phyloP scores from a whole-genome alignment of 2,888 invertebrate species.

The Megastigmus dorsalis region DNA sequence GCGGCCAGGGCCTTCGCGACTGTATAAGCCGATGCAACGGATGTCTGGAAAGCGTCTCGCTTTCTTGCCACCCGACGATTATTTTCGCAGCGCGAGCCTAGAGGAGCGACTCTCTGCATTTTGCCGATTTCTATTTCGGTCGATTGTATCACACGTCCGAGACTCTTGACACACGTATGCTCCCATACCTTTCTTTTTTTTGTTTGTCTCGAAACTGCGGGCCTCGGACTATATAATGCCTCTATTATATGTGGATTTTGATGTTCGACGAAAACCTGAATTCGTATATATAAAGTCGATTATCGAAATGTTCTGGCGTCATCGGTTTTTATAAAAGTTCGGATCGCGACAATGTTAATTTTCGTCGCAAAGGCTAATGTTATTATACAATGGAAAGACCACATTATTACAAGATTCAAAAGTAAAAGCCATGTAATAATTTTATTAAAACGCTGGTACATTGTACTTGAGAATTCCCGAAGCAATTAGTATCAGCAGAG shows the following conservation, averaged over 20 bases:
- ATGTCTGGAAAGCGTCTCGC: slow-evolving; percentile 40
- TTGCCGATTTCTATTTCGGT: slow-evolving; percentile 44
- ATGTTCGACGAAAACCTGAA: no score
- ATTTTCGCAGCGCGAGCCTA: slow-evolving; percentile 28
- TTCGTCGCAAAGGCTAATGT: no score
- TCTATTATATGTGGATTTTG: slow-evolving; percentile 11
- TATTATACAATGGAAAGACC: no score
- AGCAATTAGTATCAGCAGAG: no score
- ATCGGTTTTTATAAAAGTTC: no score
- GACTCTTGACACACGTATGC: slow-evolving; percentile 11
- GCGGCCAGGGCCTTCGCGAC: not conserved
- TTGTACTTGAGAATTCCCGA: no score
- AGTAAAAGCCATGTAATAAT: no score
- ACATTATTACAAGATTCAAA: no score
- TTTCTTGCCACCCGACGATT: slow-evolving; percentile 24
- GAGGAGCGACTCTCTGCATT: slow-evolving; percentile 16
- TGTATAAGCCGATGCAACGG: slow-evolving; percentile 2
- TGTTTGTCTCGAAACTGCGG: not conserved
- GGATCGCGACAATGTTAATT: no score
- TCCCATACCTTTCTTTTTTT: not conserved
- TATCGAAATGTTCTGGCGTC: no score
- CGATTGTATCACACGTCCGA: slow-evolving; percentile 40
- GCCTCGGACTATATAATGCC: slow-evolving; percentile 11
- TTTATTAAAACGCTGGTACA: no score
- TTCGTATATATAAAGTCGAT: no score